Percentiles rank a stretch among this genome's conserved stretches.
These are phyloP conservation scores for Chelon labrosus DNA, from an alignment of 2,797 vertebrate genomes.

Conservation along the genomic window DNA sequence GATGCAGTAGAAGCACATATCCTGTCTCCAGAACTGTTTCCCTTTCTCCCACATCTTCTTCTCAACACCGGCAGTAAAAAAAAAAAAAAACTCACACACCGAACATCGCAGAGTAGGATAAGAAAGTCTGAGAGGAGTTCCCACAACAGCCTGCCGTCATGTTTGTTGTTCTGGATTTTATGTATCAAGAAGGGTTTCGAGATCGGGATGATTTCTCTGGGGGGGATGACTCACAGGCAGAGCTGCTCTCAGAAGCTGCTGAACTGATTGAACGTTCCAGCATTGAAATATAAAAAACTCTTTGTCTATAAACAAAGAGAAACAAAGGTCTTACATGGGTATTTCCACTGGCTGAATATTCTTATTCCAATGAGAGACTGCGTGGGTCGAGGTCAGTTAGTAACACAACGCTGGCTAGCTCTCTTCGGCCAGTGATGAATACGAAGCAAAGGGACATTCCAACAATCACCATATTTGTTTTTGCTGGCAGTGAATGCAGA, in stretches of 20 bases:
- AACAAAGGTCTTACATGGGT: constrained; percentile 69
- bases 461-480: constrained; percentile 78
- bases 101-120: constrained; percentile 42
- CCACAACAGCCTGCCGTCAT: constrained; percentile 44
- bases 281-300: constrained; percentile 59
- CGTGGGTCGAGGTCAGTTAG: constrained; percentile 75
- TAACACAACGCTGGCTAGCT: constrained; percentile 66
- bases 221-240: constrained; percentile 62
- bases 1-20: constrained; percentile 74
- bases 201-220: constrained; percentile 56
- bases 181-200: constrained; percentile 48
- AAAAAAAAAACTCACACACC: not conserved
- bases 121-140: constrained; percentile 51
- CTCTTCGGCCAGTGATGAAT: constrained; percentile 56
- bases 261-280: constrained; percentile 47
- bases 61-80: constrained; percentile 28
- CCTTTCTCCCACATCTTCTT: constrained; percentile 55
- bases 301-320: constrained; percentile 73
- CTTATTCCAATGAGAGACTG: constrained; percentile 67
- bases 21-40: constrained; percentile 75
- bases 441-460: constrained; percentile 68
- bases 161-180: constrained; percentile 63
- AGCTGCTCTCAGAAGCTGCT: constrained; percentile 43
- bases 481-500: constrained; percentile 71
- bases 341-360: constrained; percentile 70